These are phyloP conservation scores for Drosophila bocqueti DNA, from an alignment of 1,140 invertebrate genomes.

Conservation along the genomic window DNA sequence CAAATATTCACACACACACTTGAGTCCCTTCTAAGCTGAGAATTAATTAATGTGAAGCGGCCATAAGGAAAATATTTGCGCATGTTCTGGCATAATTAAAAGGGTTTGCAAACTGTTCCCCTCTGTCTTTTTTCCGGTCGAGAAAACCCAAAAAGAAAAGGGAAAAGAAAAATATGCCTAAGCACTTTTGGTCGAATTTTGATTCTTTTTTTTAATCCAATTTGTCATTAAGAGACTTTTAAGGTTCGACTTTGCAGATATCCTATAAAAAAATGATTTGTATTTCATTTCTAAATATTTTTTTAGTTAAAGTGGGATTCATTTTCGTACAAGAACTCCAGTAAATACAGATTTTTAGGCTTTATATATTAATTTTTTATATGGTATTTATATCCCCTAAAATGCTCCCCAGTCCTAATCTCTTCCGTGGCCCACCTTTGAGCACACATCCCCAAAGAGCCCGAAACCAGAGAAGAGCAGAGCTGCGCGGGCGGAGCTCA, in stretches of 20 bases:
- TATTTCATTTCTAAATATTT: background rate
- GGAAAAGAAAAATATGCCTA: conserved; percentile 41
- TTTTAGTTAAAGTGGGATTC: background rate
- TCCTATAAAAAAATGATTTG: background rate
- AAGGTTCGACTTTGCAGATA: background rate
- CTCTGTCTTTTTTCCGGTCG: conserved; percentile 15
- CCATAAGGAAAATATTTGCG: conserved; percentile 79
- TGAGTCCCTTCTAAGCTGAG: conserved; percentile 52
- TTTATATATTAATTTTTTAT: conserved; percentile 1
- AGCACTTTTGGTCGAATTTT: conserved; percentile 35
- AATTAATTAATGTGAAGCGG: conserved; percentile 77
- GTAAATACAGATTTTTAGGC: background rate
- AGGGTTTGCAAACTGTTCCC: conserved; percentile 47
- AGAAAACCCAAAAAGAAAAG: conserved; percentile 10
- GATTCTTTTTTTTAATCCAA: conserved; percentile 24
- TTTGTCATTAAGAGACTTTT: background rate
- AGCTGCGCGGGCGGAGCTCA: conserved; percentile 12
- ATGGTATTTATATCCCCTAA: background rate
- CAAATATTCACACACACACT: conserved; percentile 44
- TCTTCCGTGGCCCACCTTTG: conserved; percentile 12
- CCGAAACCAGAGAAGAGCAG: background rate
- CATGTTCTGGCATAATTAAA: conserved; percentile 81
- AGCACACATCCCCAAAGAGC: conserved; percentile 14
- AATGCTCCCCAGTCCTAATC: background rate
- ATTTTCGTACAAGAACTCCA: background rate